These are phyloP conservation scores for Sphecodes monilicornis DNA, from an alignment of 2,888 invertebrate genomes.

Conservation along the genomic window DNA sequence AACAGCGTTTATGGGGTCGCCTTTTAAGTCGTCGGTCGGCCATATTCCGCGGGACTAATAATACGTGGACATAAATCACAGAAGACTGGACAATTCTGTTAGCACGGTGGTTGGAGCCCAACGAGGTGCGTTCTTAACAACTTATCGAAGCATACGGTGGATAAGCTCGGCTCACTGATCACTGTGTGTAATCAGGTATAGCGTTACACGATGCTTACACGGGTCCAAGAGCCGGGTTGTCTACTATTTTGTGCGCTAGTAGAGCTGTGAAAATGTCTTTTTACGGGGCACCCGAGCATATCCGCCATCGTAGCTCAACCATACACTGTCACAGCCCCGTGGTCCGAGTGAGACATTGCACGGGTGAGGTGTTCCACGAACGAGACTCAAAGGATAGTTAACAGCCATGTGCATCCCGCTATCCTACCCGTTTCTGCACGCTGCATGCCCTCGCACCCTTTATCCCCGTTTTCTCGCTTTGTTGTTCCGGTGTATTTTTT, in stretches of 20 bases:
- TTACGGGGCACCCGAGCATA: conserved; percentile 76
- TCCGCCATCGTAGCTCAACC: conserved; percentile 63
- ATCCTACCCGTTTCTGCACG: conserved; percentile 22
- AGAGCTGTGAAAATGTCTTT: conserved; percentile 75
- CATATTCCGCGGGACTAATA: conserved; percentile 60
- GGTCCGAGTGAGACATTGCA: conserved; percentile 76
- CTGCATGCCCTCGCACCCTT: conserved; percentile 35
- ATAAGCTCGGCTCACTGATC: conserved; percentile 78
- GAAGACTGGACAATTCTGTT: conserved; percentile 61
- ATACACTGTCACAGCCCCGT: conserved; percentile 56
- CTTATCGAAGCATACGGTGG: conserved; percentile 77
- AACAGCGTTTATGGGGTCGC: not conserved
- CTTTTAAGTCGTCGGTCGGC: conserved; percentile 36
- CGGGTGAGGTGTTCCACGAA: conserved; percentile 77
- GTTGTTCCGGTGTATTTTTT: conserved; percentile 14
- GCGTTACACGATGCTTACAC: conserved; percentile 71
- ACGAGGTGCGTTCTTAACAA: conserved; percentile 79
- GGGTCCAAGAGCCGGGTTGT: conserved; percentile 52
- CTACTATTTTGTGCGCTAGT: conserved; percentile 70
- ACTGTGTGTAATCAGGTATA: conserved; percentile 81
- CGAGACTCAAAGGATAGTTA: conserved; percentile 80
- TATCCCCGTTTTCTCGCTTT: conserved; percentile 36
- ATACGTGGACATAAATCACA: conserved; percentile 58
- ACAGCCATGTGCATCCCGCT: conserved; percentile 68
- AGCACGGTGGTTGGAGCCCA: conserved; percentile 58